phyloP scores from a whole-genome alignment of 2,113 vertebrate genomes.

The Coptodon rendalli region DNA sequence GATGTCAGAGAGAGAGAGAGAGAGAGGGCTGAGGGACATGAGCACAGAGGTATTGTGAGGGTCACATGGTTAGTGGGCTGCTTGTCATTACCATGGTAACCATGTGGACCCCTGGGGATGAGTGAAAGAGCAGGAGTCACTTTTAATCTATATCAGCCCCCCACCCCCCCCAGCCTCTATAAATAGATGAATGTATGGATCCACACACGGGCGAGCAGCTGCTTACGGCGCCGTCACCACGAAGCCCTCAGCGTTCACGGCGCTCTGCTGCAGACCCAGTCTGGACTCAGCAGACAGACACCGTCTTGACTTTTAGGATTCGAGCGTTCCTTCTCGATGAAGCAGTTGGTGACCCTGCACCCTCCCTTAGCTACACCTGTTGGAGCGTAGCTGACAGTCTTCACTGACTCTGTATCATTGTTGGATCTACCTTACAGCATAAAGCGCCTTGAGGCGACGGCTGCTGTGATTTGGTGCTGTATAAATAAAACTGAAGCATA shows the following conservation, averaged over 20 bases:
- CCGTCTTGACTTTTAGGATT: not conserved
- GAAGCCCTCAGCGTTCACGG: not conserved
- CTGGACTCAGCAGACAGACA: not conserved
- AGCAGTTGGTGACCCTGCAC: not conserved
- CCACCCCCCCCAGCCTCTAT: not conserved
- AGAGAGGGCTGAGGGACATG: not conserved
- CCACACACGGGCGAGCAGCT: not conserved
- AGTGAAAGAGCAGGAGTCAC: conserved; percentile 13
- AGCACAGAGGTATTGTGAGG: conserved; percentile 20
- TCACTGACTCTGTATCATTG: not conserved
- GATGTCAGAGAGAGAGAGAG: conserved; percentile 28
- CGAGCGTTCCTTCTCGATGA: not conserved
- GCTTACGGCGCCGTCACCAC: not conserved
- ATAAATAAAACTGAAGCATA: not conserved
- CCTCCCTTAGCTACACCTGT: not conserved
- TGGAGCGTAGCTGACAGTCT: not conserved
- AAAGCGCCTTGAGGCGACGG: not conserved
- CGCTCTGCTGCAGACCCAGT: not conserved
- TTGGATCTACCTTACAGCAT: not conserved
- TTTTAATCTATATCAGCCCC: conserved; percentile 20
- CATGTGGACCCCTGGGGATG: not conserved
- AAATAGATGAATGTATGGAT: conserved; percentile 7
- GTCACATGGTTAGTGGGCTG: conserved; percentile 52
- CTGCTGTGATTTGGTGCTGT: not conserved
- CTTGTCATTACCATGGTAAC: conserved; percentile 46